Percentiles rank a stretch among this genome's conserved stretches.
Conservation (phyloP, 1,140 invertebrate species). For the Lordiphosa collinella region DNA sequence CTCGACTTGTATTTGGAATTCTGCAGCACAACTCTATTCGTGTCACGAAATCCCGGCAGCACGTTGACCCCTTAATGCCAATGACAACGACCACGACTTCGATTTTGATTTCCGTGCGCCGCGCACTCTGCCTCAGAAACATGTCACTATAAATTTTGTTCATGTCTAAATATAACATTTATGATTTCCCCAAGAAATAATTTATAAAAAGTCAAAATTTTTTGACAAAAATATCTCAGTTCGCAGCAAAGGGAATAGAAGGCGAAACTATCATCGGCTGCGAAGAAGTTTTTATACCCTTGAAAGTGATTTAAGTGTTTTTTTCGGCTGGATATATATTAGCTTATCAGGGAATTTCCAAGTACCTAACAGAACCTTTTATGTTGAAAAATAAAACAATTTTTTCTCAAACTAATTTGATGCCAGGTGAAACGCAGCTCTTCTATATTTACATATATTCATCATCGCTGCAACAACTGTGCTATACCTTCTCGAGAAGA, state of each 20-base stretch:
- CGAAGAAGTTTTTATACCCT: too few species aligned
- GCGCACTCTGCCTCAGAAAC: slow-evolving; percentile 28
- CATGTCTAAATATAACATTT: slow-evolving; percentile 58
- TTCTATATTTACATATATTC: too few species aligned
- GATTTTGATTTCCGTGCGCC: slow-evolving; percentile 30
- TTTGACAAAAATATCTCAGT: slow-evolving; percentile 43
- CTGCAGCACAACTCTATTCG: background rate
- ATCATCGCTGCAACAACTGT: too few species aligned
- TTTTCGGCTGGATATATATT: too few species aligned
- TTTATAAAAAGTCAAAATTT: slow-evolving; percentile 45
- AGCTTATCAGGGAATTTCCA: too few species aligned
- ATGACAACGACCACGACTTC: slow-evolving; percentile 16
- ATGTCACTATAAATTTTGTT: slow-evolving; percentile 55
- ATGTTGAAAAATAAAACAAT: too few species aligned
- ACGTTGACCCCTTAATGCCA: slow-evolving; percentile 10
- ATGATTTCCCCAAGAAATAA: slow-evolving; percentile 49
- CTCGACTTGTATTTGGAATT: too few species aligned
- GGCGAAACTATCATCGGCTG: background rate
- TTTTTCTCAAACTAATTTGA: too few species aligned
- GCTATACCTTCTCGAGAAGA: too few species aligned
- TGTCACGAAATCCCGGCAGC: slow-evolving; percentile 1
- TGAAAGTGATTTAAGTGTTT: too few species aligned
- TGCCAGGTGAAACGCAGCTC: too few species aligned
- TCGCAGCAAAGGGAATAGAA: background rate
- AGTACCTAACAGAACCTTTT: too few species aligned